Evolutionary conservation across 2,797 vertebrate species (phyloP), one percentile per base, ranked within the genome.

Genomic region (Lacerta bilineata): DNA sequence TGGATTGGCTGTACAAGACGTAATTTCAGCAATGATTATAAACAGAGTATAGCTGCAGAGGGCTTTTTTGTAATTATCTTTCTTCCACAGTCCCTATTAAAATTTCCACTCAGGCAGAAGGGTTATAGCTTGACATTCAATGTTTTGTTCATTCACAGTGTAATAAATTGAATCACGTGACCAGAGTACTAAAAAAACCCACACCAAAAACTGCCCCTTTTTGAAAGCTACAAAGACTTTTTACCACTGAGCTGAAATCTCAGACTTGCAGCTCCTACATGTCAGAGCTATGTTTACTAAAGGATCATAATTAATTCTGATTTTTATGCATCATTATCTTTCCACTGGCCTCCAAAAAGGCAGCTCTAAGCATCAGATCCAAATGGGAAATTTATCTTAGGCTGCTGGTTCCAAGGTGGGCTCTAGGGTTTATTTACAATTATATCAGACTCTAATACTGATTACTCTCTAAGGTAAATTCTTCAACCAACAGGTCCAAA

Each of bases 341-440:
- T 92, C 87, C 87, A 90, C 92, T 91, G 92, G 91, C 82, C 93
- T 90, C 93, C 90, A 91, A 87, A 91, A 92, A 92, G 84, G 89
- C 82, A 81, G 87, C 80, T 90, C 89, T 77, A 9, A 88, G 82
- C 87, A 91, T 39, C 8, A 61, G 72, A 83, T 20, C 68, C 85
- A 29, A 90, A 89, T 50, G 84, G 74, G 76, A 86, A 91, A 85
- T 71, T 94, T 90, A 92, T 93, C 88, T 87, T 46, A 77, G 83
- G 33, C 68, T 80, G 23, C 18, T 83, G 87, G 61, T 78, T 87
- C 72, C 55, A 27, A 69, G 29, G 27, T 89, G 77, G 18, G 55
- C 23, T 75, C 89, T 84, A 84, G 86, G 78, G 29, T 93, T 78
- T 90, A 55, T 55, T 55, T 55, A 55, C 50, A 55, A 15, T 55